A percentile compares a stretch with the other conserved stretches of the same genome.
Evolutionary conservation across 92 coral and sea anemone genomes (phyloP).

Genomic region (Montipora capitata): DNA sequence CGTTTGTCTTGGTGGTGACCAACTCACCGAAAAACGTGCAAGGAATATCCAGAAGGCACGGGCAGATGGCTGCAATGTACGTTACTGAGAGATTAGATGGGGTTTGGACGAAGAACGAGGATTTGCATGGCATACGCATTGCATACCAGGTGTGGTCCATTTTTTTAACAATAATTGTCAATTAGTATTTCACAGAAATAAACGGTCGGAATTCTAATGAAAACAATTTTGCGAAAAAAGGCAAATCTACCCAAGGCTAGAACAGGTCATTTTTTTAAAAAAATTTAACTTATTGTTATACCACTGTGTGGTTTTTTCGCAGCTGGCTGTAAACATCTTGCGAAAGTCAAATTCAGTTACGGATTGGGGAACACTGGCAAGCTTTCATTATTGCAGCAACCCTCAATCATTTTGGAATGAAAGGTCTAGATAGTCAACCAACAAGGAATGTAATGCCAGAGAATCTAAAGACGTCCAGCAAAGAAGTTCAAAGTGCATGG

Average conservation of each 20-base stretch:
- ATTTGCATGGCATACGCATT: constrained; percentile 81
- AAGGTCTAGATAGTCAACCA: background rate
- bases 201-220: too few relatives aligned
- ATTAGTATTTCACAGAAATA: too few relatives aligned
- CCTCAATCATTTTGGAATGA: too few relatives aligned
- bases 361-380: constrained; percentile 63
- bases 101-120: constrained; percentile 80
- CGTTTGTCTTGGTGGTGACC: constrained; percentile 74
- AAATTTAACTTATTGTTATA: background rate
- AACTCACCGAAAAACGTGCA: constrained; percentile 78
- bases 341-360: constrained; percentile 45
- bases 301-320: constrained; percentile 7
- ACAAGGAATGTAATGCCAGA: background rate
- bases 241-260: too few relatives aligned
- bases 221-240: too few relatives aligned
- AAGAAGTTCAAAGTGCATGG: constrained; percentile 35
- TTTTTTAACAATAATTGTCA: background rate
- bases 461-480: constrained; percentile 14
- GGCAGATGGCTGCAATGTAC: constrained; percentile 55
- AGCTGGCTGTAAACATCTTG: constrained; percentile 38
- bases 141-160: constrained; percentile 64
- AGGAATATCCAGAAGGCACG: constrained; percentile 77
- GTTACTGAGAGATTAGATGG: constrained; percentile 43
- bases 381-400: constrained; percentile 20
- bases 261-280: too few relatives aligned